Evolutionary conservation across 2,797 vertebrate species (phyloP).

Genomic region (Meriones psammophilus): DNA sequence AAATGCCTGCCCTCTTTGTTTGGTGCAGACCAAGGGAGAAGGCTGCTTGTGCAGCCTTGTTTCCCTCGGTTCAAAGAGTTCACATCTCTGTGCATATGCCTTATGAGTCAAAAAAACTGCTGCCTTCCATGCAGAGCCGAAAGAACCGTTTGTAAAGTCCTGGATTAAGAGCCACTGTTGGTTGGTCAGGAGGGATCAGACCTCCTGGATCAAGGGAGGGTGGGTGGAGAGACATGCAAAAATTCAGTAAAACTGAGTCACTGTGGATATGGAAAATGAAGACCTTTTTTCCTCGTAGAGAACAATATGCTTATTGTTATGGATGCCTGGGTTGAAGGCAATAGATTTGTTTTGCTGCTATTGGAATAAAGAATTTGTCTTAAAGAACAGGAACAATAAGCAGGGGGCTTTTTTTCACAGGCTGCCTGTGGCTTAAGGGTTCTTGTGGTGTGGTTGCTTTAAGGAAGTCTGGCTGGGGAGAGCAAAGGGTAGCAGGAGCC

Average conservation of each 20-base stretch:
- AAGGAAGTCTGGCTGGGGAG: neutral
- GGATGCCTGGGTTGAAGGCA: constrained; percentile 40
- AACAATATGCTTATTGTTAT: neutral
- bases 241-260: neutral
- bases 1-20: constrained; percentile 61
- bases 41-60: neutral
- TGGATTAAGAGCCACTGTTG: neutral
- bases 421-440: constrained; percentile 2
- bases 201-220: neutral
- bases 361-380: constrained; percentile 57
- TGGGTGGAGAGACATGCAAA: neutral
- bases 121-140: neutral
- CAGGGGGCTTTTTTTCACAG: neutral
- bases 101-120: neutral
- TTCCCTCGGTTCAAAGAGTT: constrained; percentile 65
- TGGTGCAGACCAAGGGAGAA: constrained; percentile 5
- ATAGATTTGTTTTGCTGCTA: neutral
- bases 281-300: neutral
- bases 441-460: constrained; percentile 34
- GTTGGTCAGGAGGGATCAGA: constrained; percentile 30
- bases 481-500: neutral
- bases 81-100: constrained; percentile 29
- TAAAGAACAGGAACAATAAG: constrained; percentile 43
- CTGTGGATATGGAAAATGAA: neutral
- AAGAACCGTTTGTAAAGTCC: neutral